phyloP scores from a whole-genome alignment of 2,888 invertebrate genomes.

The Tetranychus truncatus region DNA sequence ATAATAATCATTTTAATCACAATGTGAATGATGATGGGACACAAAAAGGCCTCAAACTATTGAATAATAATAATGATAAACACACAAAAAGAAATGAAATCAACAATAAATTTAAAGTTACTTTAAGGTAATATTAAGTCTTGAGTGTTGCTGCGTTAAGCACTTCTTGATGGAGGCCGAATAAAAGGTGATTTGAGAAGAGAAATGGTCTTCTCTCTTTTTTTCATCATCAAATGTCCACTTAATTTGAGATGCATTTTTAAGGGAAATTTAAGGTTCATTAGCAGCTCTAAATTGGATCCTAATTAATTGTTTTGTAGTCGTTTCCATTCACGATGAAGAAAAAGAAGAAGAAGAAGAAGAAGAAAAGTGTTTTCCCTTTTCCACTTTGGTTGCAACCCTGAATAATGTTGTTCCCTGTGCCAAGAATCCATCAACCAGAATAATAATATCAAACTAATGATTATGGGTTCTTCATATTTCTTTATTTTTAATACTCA shows the following conservation, averaged over 20 bases:
- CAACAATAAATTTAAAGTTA: not conserved
- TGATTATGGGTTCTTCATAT: not conserved
- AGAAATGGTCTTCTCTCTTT: not conserved
- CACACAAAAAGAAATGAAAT: not conserved
- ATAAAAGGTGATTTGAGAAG: too few species aligned
- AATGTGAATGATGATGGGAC: not conserved
- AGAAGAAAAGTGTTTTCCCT: not conserved
- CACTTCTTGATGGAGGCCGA: not conserved
- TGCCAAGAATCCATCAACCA: not conserved
- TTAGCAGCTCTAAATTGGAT: not conserved
- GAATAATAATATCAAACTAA: not conserved
- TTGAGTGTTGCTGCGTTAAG: not conserved
- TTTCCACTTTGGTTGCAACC: not conserved
- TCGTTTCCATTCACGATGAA: not conserved
- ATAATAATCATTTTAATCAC: too few species aligned
- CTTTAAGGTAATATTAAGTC: not conserved
- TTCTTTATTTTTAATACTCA: not conserved
- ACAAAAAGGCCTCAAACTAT: too few species aligned
- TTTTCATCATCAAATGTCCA: not conserved
- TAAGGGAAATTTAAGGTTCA: not conserved
- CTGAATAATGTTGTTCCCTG: too few species aligned
- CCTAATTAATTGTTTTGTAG: not conserved
- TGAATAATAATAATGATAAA: too few species aligned
- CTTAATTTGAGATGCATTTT: not conserved
- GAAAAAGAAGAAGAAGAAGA: not conserved